A percentile compares a stretch with the other conserved stretches of the same genome.
Conservation (phyloP, 2,797 vertebrate species). For the Peromyscus aztecus region DNA sequence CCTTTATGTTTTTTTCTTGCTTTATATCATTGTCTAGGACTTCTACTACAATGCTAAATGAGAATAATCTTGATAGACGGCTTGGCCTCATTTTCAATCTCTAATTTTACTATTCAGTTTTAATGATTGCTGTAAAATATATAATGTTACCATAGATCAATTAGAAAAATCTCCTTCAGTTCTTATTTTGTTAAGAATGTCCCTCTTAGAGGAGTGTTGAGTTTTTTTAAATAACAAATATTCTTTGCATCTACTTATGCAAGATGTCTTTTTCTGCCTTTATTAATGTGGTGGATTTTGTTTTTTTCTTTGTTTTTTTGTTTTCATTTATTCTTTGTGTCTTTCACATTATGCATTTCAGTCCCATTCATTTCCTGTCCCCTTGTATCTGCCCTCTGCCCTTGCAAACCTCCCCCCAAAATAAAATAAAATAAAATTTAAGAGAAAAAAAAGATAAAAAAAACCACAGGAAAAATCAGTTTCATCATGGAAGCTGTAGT, state of each 20-base stretch:
- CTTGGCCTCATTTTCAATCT: constrained; percentile 15
- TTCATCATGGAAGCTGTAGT: background rate
- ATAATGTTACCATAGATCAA: background rate
- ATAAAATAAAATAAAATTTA: background rate
- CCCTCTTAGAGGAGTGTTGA: background rate
- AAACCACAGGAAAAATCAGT: background rate
- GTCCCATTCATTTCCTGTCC: background rate
- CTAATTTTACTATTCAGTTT: constrained; percentile 2
- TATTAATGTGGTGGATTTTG: background rate
- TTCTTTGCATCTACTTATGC: background rate
- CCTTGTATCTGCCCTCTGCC: background rate
- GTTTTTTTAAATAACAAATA: background rate
- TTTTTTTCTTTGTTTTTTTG: background rate
- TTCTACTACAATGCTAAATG: background rate
- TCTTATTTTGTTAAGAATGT: constrained; percentile 11
- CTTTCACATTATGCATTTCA: background rate
- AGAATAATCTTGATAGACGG: constrained; percentile 33
- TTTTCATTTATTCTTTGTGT: background rate
- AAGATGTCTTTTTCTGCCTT: background rate
- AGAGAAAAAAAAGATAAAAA: background rate
- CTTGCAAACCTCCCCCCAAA: background rate
- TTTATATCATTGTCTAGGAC: background rate
- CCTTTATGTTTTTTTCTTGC: constrained; percentile 45
- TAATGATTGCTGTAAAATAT: background rate
- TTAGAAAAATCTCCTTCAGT: background rate